phyloP scores from a whole-genome alignment of 2,888 invertebrate genomes.

The Pandemis cinnamomeana region DNA sequence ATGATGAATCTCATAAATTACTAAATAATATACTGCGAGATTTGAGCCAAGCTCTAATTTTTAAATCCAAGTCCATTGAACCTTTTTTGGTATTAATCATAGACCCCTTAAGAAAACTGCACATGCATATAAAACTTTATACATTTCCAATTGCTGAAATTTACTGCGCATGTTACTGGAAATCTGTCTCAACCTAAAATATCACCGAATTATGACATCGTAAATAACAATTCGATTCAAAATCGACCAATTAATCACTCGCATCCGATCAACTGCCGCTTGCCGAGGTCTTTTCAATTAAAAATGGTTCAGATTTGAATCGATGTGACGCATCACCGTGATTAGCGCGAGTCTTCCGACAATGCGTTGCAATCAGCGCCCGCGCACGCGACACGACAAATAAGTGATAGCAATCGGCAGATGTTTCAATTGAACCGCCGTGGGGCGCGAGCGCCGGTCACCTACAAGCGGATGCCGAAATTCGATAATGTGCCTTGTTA shows the following conservation, averaged over 20 bases:
- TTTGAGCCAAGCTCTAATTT: constrained; percentile 34
- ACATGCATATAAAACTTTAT: too few species aligned
- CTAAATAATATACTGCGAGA: constrained; percentile 35
- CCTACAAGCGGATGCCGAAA: constrained; percentile 36
- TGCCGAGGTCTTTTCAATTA: constrained; percentile 67
- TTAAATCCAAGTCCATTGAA: constrained; percentile 16
- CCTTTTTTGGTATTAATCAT: not conserved
- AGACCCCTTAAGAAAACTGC: not conserved
- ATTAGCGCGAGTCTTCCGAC: constrained; percentile 58
- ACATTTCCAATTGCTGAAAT: too few species aligned
- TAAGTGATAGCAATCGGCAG: constrained; percentile 69
- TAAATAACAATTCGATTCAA: constrained; percentile 47
- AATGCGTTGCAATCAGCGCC: constrained; percentile 64
- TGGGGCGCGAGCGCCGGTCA: constrained; percentile 31
- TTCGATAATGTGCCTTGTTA: not conserved
- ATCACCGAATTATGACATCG: constrained; percentile 15
- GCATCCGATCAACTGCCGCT: constrained; percentile 59
- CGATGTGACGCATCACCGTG: constrained; percentile 74
- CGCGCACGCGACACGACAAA: constrained; percentile 70
- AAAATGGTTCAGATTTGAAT: constrained; percentile 70
- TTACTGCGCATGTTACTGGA: too few species aligned
- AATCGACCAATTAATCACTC: constrained; percentile 64
- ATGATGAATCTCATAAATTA: constrained; percentile 42
- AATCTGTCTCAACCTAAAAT: not conserved
- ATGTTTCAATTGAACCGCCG: constrained; percentile 56